A percentile compares a stretch with the other conserved stretches of the same genome.
Evolutionary conservation across 1,140 invertebrate species (phyloP).

Genomic region (Drosophila biarmipes): DNA sequence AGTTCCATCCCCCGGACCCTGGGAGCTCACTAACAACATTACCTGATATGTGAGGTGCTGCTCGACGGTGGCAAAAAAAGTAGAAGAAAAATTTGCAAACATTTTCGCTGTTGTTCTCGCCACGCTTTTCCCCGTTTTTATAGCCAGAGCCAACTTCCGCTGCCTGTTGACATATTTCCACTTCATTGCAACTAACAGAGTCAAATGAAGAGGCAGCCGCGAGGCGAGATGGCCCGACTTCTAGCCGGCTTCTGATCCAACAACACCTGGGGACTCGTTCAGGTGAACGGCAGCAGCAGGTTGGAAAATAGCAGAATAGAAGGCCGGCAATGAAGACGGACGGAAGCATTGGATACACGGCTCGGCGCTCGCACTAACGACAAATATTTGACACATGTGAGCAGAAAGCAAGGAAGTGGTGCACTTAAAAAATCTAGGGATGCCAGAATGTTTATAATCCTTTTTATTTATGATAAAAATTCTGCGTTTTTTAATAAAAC

Average conservation of each 20-base stretch:
- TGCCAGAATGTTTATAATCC: background rate
- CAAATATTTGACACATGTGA: slow-evolving; percentile 74
- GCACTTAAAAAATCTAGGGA: background rate
- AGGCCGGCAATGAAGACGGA: slow-evolving; percentile 35
- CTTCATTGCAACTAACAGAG: slow-evolving; percentile 75
- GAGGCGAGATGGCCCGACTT: slow-evolving; percentile 27
- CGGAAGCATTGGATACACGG: slow-evolving; percentile 44
- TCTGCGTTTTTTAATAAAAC: no score
- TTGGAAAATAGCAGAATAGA: background rate
- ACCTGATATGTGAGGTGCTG: slow-evolving; percentile 70
- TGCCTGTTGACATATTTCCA: slow-evolving; percentile 82
- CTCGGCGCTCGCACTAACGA: slow-evolving; percentile 56
- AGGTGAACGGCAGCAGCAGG: slow-evolving; percentile 41
- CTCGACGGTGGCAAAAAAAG: background rate
- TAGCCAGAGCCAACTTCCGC: slow-evolving; percentile 72
- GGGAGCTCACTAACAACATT: slow-evolving; percentile 55
- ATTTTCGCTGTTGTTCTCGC: slow-evolving; percentile 41
- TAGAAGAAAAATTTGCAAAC: slow-evolving; percentile 36
- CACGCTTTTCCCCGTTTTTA: slow-evolving; percentile 20
- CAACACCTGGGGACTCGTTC: slow-evolving; percentile 57
- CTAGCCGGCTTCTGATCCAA: slow-evolving; percentile 14
- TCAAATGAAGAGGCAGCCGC: slow-evolving; percentile 77
- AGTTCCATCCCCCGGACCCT: slow-evolving; percentile 8
- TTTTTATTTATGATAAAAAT: no score
- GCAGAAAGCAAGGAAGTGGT: background rate